A percentile compares a stretch with the other conserved stretches of the same genome.
Evolutionary conservation across 2,797 vertebrate species (phyloP).

Genomic region (Paguma larvata): DNA sequence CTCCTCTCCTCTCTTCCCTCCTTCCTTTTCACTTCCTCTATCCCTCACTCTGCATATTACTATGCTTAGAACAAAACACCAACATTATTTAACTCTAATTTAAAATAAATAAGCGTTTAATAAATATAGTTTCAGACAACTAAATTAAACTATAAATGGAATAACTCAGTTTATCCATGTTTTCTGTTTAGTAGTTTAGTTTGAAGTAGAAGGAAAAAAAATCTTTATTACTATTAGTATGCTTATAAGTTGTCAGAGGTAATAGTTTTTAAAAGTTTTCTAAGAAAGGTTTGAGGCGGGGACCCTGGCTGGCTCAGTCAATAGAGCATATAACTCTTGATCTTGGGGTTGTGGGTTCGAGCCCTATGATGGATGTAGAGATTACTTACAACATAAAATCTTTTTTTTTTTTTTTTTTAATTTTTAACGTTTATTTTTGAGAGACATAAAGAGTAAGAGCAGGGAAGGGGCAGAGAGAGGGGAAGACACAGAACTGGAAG

Average conservation of each 20-base stretch:
- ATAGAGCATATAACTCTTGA: neutral
- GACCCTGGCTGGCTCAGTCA: neutral
- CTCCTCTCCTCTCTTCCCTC: neutral
- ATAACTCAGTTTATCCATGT: neutral
- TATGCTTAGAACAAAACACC: neutral
- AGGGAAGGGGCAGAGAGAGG: no score
- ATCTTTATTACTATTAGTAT: neutral
- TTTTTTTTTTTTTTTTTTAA: neutral
- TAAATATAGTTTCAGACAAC: neutral
- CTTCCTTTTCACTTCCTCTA: neutral
- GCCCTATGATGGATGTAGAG: neutral
- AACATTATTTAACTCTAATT: neutral
- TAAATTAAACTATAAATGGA: constrained; percentile 15
- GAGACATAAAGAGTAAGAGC: no score
- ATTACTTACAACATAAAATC: neutral
- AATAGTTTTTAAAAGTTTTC: neutral
- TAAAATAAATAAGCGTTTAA: constrained; percentile 5
- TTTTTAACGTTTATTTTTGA: no score
- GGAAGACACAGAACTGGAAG: no score
- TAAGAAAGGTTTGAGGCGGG: neutral
- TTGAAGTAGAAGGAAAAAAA: neutral
- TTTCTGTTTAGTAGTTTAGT: constrained; percentile 20
- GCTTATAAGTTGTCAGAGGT: constrained; percentile 14
- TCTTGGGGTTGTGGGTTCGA: neutral
- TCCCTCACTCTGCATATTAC: neutral